Conservation (phyloP, 2,113 vertebrate genomes). For the Proteles cristata region DNA sequence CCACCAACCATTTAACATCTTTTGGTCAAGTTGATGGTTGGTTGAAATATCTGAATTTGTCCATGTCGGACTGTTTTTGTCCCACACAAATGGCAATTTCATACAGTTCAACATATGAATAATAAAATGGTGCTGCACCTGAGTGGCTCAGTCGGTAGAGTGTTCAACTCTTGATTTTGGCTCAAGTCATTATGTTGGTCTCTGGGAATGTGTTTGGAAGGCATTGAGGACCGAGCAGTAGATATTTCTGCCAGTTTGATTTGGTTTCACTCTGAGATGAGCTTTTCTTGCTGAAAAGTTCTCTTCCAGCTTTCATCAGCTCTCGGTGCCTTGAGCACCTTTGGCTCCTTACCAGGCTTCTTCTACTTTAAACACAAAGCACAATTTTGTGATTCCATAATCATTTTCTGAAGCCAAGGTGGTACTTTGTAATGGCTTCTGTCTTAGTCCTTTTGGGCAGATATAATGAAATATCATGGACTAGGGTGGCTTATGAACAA, state of each 20-base stretch:
- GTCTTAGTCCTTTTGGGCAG: neutral
- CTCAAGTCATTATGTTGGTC: neutral
- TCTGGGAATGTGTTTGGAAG: neutral
- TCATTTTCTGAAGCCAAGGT: conserved; percentile 11
- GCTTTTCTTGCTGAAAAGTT: neutral
- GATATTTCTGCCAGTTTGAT: neutral
- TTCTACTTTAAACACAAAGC: conserved; percentile 49
- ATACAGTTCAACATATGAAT: neutral
- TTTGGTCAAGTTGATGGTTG: neutral
- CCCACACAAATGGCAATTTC: neutral
- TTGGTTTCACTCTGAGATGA: neutral
- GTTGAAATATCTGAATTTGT: neutral
- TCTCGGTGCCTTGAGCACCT: neutral
- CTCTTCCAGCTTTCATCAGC: neutral
- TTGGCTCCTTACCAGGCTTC: conserved; percentile 37
- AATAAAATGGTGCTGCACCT: neutral
- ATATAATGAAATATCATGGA: neutral
- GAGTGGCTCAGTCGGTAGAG: too few relatives aligned
- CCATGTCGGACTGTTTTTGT: neutral
- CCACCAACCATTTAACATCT: neutral
- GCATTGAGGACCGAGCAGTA: too few relatives aligned
- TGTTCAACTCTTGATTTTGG: too few relatives aligned
- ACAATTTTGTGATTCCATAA: conserved; percentile 13
- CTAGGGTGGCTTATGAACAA: neutral
- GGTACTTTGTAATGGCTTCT: neutral